phyloP scores from a whole-genome alignment of 2,888 invertebrate genomes.

The Brachyptera risi region DNA sequence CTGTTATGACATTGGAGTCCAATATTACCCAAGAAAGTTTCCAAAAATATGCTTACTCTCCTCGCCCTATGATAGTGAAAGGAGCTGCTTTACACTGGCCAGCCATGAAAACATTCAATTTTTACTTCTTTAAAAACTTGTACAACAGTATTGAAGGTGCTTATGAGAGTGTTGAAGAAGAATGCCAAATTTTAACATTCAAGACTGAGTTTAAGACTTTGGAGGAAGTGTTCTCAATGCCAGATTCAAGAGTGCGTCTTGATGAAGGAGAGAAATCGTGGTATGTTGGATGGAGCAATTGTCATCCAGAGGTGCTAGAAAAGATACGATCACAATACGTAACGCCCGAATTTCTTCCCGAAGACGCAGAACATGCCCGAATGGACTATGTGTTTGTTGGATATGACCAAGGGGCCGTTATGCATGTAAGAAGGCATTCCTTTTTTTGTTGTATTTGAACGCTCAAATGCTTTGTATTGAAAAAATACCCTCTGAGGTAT shows the following conservation, averaged over 20 bases:
- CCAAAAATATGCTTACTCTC: slow-evolving; percentile 68
- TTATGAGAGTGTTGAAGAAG: slow-evolving; percentile 69
- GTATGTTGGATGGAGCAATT: slow-evolving; percentile 93
- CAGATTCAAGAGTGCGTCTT: slow-evolving; percentile 58
- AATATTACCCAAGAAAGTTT: slow-evolving; percentile 69
- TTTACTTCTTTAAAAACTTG: slow-evolving; percentile 62
- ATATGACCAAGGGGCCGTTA: slow-evolving; percentile 82
- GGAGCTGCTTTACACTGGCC: slow-evolving; percentile 72
- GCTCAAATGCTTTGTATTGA: too few species aligned
- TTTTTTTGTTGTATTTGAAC: too few species aligned
- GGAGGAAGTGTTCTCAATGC: slow-evolving; percentile 74
- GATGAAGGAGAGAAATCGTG: slow-evolving; percentile 64
- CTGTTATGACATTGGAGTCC: slow-evolving; percentile 61
- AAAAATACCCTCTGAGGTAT: too few species aligned
- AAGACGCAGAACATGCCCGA: slow-evolving; percentile 81
- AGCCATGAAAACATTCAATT: slow-evolving; percentile 63
- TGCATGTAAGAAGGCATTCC: slow-evolving; percentile 66
- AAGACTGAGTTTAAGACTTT: slow-evolving; percentile 74
- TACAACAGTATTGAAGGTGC: slow-evolving; percentile 63
- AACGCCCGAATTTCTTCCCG: slow-evolving; percentile 79
- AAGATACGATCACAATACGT: slow-evolving; percentile 72
- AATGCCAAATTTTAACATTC: slow-evolving; percentile 84
- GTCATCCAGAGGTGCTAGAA: slow-evolving; percentile 72
- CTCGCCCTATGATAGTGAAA: slow-evolving; percentile 75
- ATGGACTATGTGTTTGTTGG: slow-evolving; percentile 92